Evolutionary conservation across 2,113 vertebrate species (phyloP).

Genomic region (Meleagris gallopavo): DNA sequence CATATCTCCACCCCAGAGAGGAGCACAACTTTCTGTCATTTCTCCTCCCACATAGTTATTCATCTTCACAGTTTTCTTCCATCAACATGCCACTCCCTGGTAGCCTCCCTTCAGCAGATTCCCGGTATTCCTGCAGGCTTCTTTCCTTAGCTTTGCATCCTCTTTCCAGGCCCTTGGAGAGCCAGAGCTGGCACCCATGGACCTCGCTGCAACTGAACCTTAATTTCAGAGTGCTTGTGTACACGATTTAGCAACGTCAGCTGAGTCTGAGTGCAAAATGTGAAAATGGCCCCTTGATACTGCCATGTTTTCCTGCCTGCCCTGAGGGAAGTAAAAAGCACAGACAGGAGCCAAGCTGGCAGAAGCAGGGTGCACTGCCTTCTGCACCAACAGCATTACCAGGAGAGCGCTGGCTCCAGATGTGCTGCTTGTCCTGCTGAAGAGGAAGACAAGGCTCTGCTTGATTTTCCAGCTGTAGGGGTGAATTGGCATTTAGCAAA

Average conservation of each 20-base stretch:
- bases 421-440: not conserved
- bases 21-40: not conserved
- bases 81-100: accelerated
- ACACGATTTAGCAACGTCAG: not conserved
- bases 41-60: accelerated
- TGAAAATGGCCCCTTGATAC: not conserved
- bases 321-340: not conserved
- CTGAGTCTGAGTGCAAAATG: not conserved
- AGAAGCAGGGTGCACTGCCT: not conserved
- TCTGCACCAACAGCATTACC: not conserved
- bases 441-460: not conserved
- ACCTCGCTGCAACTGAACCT: not conserved
- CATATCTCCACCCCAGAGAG: not conserved
- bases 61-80: not conserved
- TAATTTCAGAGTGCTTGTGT: not conserved
- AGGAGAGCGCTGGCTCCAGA: not conserved
- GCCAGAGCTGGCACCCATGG: not conserved
- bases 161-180: not conserved
- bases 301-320: not conserved
- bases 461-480: not conserved
- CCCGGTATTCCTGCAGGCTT: not conserved
- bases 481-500: not conserved
- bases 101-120: not conserved
- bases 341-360: not conserved
- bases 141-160: not conserved